Evolutionary conservation across 2,113 vertebrate species (phyloP).

Genomic region (Corythornis cristatus): DNA sequence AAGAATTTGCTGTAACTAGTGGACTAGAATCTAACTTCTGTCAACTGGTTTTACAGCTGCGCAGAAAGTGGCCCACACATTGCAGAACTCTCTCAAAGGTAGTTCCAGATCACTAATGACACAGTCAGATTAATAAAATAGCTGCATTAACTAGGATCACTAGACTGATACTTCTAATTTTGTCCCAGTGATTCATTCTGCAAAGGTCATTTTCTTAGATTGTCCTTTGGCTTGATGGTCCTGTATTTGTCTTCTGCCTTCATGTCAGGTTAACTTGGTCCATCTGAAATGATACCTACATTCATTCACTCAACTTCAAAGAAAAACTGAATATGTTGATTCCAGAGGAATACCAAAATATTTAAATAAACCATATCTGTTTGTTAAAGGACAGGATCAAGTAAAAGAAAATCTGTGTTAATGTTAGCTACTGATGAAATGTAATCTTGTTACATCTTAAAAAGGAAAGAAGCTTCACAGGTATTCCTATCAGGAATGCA

Average conservation of each 20-base stretch:
- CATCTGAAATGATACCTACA: background rate
- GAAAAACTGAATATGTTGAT: background rate
- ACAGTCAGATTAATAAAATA: background rate
- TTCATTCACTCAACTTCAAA: background rate
- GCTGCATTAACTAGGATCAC: background rate
- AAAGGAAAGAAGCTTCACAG: background rate
- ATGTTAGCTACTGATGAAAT: background rate
- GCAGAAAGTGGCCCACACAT: background rate
- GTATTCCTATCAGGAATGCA: background rate
- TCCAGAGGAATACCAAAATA: background rate
- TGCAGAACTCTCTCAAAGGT: background rate
- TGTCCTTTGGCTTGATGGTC: background rate
- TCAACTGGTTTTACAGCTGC: background rate
- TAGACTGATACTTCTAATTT: background rate
- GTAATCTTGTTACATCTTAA: conserved; percentile 21
- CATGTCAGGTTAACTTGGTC: background rate
- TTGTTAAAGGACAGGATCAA: background rate
- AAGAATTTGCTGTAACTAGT: background rate
- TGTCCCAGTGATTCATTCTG: background rate
- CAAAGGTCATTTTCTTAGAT: background rate
- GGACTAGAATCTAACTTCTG: background rate
- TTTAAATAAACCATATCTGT: background rate
- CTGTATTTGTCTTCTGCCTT: background rate
- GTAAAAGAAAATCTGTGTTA: background rate
- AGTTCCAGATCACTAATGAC: background rate